Conservation (phyloP, 2,797 vertebrate species). For the Molossus alvarezi region DNA sequence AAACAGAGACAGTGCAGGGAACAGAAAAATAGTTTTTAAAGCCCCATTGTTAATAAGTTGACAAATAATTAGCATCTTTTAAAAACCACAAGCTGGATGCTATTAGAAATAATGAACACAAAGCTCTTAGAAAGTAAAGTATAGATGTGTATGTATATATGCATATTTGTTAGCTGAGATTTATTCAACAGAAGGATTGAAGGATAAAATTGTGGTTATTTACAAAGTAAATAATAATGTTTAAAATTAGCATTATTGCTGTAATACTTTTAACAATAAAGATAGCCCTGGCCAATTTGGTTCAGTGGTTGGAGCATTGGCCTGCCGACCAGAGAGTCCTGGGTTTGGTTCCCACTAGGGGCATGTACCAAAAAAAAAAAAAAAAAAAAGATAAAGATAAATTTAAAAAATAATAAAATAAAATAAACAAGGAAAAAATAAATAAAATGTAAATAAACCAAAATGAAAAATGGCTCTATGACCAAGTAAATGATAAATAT, state of each 20-base stretch:
- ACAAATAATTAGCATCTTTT: background rate
- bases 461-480: background rate
- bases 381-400: no score
- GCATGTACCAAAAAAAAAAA: no score
- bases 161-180: conserved; percentile 31
- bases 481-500: conserved; percentile 16
- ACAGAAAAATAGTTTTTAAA: conserved; percentile 49
- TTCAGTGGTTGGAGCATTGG: no score
- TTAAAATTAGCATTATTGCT: background rate
- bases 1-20: background rate
- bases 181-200: conserved; percentile 13
- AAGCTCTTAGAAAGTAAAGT: conserved; percentile 30
- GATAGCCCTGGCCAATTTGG: no score
- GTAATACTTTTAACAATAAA: no score
- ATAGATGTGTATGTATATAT: no score
- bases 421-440: no score
- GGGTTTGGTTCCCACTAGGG: no score
- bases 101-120: conserved; percentile 35
- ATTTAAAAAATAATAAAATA: no score
- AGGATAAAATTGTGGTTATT: conserved; percentile 31
- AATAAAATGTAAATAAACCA: conserved; percentile 12
- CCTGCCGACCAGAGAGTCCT: no score
- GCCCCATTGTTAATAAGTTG: conserved; percentile 5
- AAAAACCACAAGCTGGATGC: background rate
- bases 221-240: background rate